These are phyloP conservation scores for Neodiprion virginianus DNA, from an alignment of 1,140 invertebrate genomes.

Conservation along the genomic window DNA sequence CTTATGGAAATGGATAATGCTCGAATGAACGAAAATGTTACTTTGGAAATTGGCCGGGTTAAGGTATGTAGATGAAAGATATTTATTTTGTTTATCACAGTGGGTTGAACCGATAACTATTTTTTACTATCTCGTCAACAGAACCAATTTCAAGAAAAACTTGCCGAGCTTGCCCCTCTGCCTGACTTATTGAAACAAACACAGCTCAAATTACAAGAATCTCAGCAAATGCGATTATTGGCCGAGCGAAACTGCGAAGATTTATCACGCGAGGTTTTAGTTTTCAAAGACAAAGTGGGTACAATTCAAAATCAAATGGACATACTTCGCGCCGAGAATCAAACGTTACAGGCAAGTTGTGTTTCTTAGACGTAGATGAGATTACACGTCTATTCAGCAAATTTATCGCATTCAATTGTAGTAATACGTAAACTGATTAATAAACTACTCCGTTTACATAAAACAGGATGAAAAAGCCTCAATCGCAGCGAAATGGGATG, in stretches of 20 bases:
- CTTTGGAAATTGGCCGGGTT: conserved; percentile 74
- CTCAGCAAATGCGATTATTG: conserved; percentile 69
- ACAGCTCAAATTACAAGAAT: conserved; percentile 74
- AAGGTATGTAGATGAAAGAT: conserved; percentile 63
- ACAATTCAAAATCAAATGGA: conserved; percentile 43
- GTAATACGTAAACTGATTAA: background rate
- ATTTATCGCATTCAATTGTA: conserved; percentile 12
- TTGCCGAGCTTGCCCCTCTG: conserved; percentile 74
- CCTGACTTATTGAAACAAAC: conserved; percentile 77
- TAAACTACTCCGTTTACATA: conserved; percentile 6
- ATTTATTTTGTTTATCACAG: background rate
- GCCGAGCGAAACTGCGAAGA: conserved; percentile 70
- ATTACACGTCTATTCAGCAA: background rate
- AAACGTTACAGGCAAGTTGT: conserved; percentile 34
- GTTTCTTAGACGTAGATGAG: background rate
- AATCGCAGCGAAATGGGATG: conserved; percentile 56
- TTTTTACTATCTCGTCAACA: conserved; percentile 25
- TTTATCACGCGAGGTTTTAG: conserved; percentile 65
- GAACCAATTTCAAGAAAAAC: conserved; percentile 75
- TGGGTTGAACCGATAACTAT: background rate
- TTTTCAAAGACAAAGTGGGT: conserved; percentile 64
- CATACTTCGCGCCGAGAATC: conserved; percentile 43
- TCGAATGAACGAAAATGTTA: conserved; percentile 77
- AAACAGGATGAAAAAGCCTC: conserved; percentile 44
- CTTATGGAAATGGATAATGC: conserved; percentile 79